Conservation (phyloP, 2,888 invertebrate genomes). For the Epistrophe grossulariae region DNA sequence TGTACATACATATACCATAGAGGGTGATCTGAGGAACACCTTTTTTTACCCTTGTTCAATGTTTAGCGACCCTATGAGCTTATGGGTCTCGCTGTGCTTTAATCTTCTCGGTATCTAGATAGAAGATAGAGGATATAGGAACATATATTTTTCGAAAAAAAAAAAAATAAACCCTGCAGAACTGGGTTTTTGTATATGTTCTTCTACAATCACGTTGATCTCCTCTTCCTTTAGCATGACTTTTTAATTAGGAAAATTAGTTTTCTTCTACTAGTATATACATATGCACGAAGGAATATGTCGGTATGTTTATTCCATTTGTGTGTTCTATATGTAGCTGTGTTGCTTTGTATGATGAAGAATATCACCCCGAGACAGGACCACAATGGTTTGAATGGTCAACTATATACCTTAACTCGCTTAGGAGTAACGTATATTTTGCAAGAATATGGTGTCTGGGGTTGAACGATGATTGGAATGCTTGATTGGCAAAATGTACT, state of each 20-base stretch:
- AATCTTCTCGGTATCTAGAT: neutral
- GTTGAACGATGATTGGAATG: slow-evolving; percentile 67
- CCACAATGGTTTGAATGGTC: slow-evolving; percentile 35
- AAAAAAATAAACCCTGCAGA: slow-evolving; percentile 30
- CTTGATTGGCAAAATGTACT: slow-evolving; percentile 63
- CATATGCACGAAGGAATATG: neutral
- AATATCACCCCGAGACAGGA: slow-evolving; percentile 48
- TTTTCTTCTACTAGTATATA: slow-evolving; percentile 77
- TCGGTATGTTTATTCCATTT: slow-evolving; percentile 38
- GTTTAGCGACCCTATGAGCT: slow-evolving; percentile 64
- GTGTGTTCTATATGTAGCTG: slow-evolving; percentile 21
- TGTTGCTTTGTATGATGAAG: slow-evolving; percentile 9
- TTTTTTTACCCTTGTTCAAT: slow-evolving; percentile 62
- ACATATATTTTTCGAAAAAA: too few relatives aligned
- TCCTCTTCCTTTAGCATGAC: slow-evolving; percentile 77
- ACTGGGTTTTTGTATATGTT: slow-evolving; percentile 20
- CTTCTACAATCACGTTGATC: slow-evolving; percentile 66
- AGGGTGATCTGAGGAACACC: slow-evolving; percentile 63
- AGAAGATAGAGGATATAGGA: neutral
- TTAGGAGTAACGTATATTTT: slow-evolving; percentile 32
- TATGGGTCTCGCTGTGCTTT: slow-evolving; percentile 1
- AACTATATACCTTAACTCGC: slow-evolving; percentile 19
- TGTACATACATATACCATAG: slow-evolving; percentile 17
- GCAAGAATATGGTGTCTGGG: slow-evolving; percentile 36
- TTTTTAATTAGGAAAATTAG: slow-evolving; percentile 84